Evolutionary conservation across 2,797 vertebrate species (phyloP), one percentile per base, ranked within the genome.

Genomic region (Ptychobarbus kaznakovi): DNA sequence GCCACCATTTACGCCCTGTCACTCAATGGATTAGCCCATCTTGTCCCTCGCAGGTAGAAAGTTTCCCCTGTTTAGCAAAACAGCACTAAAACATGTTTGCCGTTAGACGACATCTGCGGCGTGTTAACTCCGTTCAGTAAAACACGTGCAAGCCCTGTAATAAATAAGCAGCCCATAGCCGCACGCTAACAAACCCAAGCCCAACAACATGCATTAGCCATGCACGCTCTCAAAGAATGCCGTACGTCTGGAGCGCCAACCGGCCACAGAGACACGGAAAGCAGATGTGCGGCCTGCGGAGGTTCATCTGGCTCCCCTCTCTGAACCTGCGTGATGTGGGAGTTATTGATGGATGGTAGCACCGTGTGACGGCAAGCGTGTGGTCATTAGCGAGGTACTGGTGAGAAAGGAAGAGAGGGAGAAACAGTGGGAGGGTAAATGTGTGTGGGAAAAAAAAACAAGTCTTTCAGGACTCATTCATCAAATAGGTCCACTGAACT

Each of bases 271-370:
- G 86, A 6, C 84, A 90, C 90, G 89, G 87, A 86, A 92, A 94
- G 93, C 95, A 95, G 95, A 95, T 94, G 94, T 89, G 74, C 84
- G n/a, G 32, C 66, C 88, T 90, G 58, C 89, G 89, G 91, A 91
- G 89, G 89, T 87, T 91, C 90, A 89, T 28, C 89, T 91, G 88
- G 90, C 92, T 90, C 90, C 89, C 0, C 44, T 90, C 91, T 93
- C 94, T 94, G 93, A 92, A 90, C 92, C 94, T 95, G 94, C 92
- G 93, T 92, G 92, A 93, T 95, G 93, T 80, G 93, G 74, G 1
- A 88, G 90, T 66, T 94, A 89, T 90, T 94, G 95, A 96, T 96
- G 91, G n/a, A n/a, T n/a, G 90, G 93, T 85, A 35, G 32, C 92
- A 91, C 89, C 89, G 90, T 93, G 92, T 78, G 86, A 90, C 91